Conservation (phyloP, 2,888 invertebrate genomes). For the Pristionchus mayeri region DNA sequence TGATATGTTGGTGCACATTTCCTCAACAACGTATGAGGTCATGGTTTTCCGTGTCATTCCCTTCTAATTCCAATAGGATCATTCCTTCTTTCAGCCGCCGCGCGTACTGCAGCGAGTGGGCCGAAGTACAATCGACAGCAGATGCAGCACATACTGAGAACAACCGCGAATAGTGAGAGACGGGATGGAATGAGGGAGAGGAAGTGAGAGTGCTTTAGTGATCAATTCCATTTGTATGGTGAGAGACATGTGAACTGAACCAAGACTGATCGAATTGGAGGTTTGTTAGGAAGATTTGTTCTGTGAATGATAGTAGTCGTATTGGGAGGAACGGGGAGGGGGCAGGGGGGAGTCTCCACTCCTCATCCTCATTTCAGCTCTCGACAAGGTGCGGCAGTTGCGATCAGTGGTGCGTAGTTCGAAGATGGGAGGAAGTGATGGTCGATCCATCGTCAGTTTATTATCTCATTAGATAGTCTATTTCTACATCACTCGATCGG, state of each 20-base stretch:
- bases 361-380: background rate
- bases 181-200: background rate
- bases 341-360: background rate
- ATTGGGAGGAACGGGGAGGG: background rate
- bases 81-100: too few relatives aligned
- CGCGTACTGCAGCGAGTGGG: too few relatives aligned
- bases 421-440: background rate
- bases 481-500: too few relatives aligned
- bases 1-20: too few relatives aligned
- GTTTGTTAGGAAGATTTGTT: too few relatives aligned
- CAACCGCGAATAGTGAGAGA: background rate
- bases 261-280: too few relatives aligned
- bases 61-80: too few relatives aligned
- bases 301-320: too few relatives aligned
- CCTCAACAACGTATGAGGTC: too few relatives aligned
- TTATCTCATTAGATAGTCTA: too few relatives aligned
- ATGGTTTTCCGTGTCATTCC: too few relatives aligned
- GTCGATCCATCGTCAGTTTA: background rate
- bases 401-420: background rate
- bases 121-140: slow-evolving; percentile 11
- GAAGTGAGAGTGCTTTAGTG: background rate
- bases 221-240: background rate
- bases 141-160: slow-evolving; percentile 17
- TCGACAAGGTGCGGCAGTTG: slow-evolving; percentile 28
- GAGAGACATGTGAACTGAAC: background rate